Base-by-base conservation (phyloP, 2,797 vertebrate genomes). In the Varecia variegata region DNA sequence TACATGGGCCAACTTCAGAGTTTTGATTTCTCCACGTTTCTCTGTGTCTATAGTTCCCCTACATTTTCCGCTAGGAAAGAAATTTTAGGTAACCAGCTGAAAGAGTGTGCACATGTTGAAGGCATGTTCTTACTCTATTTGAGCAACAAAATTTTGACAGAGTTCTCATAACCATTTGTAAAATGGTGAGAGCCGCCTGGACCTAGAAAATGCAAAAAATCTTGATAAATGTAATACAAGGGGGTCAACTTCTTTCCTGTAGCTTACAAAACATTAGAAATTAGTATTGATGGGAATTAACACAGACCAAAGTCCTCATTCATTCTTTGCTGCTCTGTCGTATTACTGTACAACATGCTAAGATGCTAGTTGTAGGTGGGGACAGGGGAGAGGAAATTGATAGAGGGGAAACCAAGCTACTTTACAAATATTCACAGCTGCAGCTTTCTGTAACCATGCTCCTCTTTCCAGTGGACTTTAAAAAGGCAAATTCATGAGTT, bases 401-500 rank as follows among this genome's bases (percentile, higher is more conserved):
- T 12, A 25, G 67, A 91, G 79, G 56, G 76, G 54, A 96, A 89
- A 74, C 11, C 18, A 71, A 73, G n/a, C 38, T 67, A 35, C 25
- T 85, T 79, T 56, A 43, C 62, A 88, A 67, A 92, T 67, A 86
- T 20, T 82, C 86, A 43, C 83, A 92, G 95, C 82, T 91, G 87
- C 38, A 27, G 62, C 62, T 77, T 67, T 74, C 47, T 62, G 32
- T 52, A 85, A 80, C 38, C 54, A 30, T 2, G 45, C 30, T 80
- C 32, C 20, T 45, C 80, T 85, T 77, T 79, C 65, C 67, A 83
- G 68, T 52, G 45, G 68, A 79, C 38, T 88, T 84, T 56, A 35
- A 88, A 93, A 92, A 92, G 96, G 65, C 84, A 95, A 89, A 95
- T 93, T 96, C 81, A 25, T 83, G 65, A 86, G 82, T 93, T 70